A percentile compares a stretch with the other conserved stretches of the same genome.
Evolutionary conservation across 2,888 invertebrate genomes (phyloP).

Genomic region (Nudaria mundana): DNA sequence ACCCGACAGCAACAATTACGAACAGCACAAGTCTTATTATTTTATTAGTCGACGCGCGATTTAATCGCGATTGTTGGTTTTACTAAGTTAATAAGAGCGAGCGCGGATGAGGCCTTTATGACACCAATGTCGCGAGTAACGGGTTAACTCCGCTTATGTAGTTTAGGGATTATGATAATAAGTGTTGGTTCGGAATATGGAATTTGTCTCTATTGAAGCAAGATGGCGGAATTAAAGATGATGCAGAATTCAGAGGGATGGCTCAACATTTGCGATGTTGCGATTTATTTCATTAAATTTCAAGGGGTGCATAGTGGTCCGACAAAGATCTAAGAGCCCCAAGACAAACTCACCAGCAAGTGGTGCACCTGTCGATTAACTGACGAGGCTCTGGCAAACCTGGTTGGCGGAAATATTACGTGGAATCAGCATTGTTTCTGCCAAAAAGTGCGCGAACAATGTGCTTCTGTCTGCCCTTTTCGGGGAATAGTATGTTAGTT

Average conservation of each 20-base stretch:
- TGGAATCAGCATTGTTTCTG: too few relatives aligned
- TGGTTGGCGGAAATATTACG: too few relatives aligned
- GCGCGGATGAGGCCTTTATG: constrained; percentile 32
- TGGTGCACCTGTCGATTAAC: too few relatives aligned
- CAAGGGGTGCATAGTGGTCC: too few relatives aligned
- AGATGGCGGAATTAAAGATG: constrained; percentile 2
- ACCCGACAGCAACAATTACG: constrained; percentile 37
- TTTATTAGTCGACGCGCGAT: constrained; percentile 80
- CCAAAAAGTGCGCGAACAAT: too few relatives aligned
- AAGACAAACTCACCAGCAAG: too few relatives aligned
- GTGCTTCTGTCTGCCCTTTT: too few relatives aligned
- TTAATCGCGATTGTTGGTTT: constrained; percentile 81
- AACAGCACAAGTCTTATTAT: constrained; percentile 72
- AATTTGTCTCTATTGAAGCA: background rate
- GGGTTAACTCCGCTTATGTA: constrained; percentile 21
- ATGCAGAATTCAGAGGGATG: background rate
- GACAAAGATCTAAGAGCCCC: too few relatives aligned
- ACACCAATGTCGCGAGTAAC: constrained; percentile 20
- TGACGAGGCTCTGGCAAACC: too few relatives aligned
- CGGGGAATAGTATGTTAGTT: too few relatives aligned
- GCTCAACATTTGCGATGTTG: background rate
- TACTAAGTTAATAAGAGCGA: constrained; percentile 75
- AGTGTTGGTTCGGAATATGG: background rate
- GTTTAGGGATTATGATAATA: constrained; percentile 14
- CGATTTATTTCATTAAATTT: too few relatives aligned